These are phyloP conservation scores for Ageneiosus marmoratus DNA, from an alignment of 2,113 vertebrate species.

Conservation along the genomic window DNA sequence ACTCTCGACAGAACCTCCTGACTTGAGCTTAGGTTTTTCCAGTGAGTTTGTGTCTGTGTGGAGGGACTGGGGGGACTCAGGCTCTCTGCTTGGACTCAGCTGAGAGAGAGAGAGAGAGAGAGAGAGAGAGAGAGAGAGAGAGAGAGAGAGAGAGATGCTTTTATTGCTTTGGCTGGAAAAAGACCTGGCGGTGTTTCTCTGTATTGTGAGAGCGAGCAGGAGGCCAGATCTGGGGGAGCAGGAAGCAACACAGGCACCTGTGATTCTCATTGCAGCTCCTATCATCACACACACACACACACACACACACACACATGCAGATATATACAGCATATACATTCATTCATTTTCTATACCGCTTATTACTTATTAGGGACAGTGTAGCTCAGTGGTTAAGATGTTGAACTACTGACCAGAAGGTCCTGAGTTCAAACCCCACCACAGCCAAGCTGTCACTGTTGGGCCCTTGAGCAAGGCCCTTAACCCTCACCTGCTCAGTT, in stretches of 20 bases:
- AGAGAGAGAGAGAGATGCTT: conserved; percentile 17
- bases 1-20: conserved; percentile 93
- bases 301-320: too few species aligned
- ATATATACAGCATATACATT: too few species aligned
- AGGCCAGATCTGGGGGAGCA: conserved; percentile 67
- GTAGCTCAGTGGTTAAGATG: too few species aligned
- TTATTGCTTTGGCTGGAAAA: conserved; percentile 54
- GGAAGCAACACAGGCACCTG: conserved; percentile 74
- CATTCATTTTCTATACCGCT: too few species aligned
- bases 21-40: conserved; percentile 91
- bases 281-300: background rate
- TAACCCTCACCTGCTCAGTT: too few species aligned
- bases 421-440: too few species aligned
- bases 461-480: too few species aligned
- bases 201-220: conserved; percentile 60
- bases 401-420: too few species aligned
- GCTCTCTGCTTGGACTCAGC: conserved; percentile 76
- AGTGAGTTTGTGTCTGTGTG: conserved; percentile 72
- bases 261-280: conserved; percentile 72
- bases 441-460: too few species aligned
- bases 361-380: too few species aligned
- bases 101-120: conserved; percentile 46
- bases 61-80: conserved; percentile 75
- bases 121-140: background rate
- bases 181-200: conserved; percentile 54